These are phyloP conservation scores for Cherax destructor DNA, from an alignment of 1,140 invertebrate species.

Conservation along the genomic window DNA sequence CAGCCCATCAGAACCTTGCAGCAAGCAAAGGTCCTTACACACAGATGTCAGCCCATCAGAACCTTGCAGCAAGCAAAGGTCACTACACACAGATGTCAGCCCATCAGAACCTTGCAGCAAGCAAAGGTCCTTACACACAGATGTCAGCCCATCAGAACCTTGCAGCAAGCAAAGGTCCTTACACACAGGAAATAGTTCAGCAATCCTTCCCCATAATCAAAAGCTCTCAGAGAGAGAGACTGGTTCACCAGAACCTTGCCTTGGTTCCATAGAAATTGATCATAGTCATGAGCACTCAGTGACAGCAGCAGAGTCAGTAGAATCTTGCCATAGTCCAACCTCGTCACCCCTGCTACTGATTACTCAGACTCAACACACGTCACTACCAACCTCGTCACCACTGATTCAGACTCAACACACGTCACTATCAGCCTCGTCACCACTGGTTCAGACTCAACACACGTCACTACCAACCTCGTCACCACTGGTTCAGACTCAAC, in stretches of 20 bases:
- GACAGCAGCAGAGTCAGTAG: neutral
- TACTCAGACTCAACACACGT: too few relatives aligned
- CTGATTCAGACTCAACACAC: too few relatives aligned
- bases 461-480: too few relatives aligned
- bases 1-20: neutral
- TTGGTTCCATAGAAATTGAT: neutral
- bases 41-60: neutral
- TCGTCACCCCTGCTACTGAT: too few relatives aligned
- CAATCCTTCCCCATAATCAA: neutral
- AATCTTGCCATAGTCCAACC: neutral
- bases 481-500: too few relatives aligned
- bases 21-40: neutral
- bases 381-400: too few relatives aligned
- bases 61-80: neutral
- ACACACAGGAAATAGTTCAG: neutral
- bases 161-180: neutral
- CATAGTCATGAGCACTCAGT: neutral
- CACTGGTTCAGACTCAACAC: too few relatives aligned
- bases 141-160: neutral
- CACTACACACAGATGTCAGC: neutral
- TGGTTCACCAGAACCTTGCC: neutral
- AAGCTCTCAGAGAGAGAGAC: neutral
- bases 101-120: too few relatives aligned
- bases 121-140: neutral
- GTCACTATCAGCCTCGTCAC: too few relatives aligned